These are phyloP conservation scores for Panagrolaimus sp. DNA, from an alignment of 1,140 invertebrate species.

Conservation along the genomic window DNA sequence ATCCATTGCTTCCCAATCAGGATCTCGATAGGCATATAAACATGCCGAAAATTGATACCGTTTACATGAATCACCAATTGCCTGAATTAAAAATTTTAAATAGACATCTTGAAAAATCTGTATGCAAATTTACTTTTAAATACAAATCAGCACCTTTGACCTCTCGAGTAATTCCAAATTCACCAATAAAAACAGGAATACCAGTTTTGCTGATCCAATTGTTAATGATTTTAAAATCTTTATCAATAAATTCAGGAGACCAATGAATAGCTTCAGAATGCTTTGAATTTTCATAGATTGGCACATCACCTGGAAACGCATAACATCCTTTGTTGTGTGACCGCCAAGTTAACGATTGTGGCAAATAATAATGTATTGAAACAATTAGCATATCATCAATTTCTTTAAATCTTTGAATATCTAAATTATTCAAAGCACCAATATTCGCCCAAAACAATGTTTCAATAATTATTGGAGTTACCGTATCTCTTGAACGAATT, in stretches of 20 bases:
- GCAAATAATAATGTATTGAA: slow-evolving; percentile 3
- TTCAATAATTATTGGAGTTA: slow-evolving; percentile 11
- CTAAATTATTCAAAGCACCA: not conserved
- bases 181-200: not conserved
- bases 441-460: slow-evolving; percentile 1
- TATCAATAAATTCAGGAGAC: not conserved
- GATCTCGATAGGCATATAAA: not conserved
- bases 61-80: slow-evolving; percentile 6
- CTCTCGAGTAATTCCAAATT: slow-evolving; percentile 3
- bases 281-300: not conserved
- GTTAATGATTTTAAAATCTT: not conserved
- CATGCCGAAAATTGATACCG: not conserved
- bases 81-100: not conserved
- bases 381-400: not conserved
- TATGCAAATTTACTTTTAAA: not conserved
- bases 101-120: too few relatives aligned
- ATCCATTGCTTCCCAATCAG: slow-evolving; percentile 14
- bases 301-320: not conserved
- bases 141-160: not conserved
- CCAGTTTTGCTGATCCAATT: not conserved
- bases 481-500: not conserved
- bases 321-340: not conserved
- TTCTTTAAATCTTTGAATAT: not conserved
- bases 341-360: not conserved
- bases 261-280: not conserved